Percentiles rank a stretch among this genome's conserved stretches.
phyloP scores from a whole-genome alignment of 2,113 vertebrate species.

The Romanogobio albipinnatus region DNA sequence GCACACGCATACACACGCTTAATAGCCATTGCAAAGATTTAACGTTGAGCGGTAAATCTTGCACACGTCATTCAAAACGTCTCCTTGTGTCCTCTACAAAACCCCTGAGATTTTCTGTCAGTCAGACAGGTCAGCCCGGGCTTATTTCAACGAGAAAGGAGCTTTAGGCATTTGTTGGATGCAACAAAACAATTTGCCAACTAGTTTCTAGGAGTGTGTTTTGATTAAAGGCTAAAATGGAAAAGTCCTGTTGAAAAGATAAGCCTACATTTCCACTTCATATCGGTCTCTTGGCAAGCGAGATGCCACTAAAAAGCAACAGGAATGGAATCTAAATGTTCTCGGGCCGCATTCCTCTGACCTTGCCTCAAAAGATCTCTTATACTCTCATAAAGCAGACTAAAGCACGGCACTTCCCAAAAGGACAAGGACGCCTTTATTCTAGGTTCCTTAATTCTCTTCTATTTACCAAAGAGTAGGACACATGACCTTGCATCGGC shows the following conservation, averaged over 20 bases:
- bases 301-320: constrained; percentile 65
- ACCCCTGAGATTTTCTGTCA: constrained; percentile 63
- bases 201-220: background rate
- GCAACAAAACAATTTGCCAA: background rate
- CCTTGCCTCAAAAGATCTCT: constrained; percentile 72
- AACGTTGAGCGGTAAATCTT: constrained; percentile 4
- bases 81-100: constrained; percentile 49
- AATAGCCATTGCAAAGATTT: constrained; percentile 5
- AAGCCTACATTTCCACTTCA: constrained; percentile 64
- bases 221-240: constrained; percentile 19
- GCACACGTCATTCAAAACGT: constrained; percentile 54
- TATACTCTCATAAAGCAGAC: constrained; percentile 54
- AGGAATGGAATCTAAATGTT: constrained; percentile 69
- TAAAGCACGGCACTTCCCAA: constrained; percentile 37
- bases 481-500: constrained; percentile 28
- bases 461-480: constrained; percentile 30
- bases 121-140: constrained; percentile 68
- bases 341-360: constrained; percentile 72
- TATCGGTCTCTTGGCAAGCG: constrained; percentile 64
- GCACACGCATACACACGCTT: background rate
- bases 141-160: constrained; percentile 65
- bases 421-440: constrained; percentile 62
- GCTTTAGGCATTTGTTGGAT: constrained; percentile 13
- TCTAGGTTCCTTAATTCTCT: constrained; percentile 36
- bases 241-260: constrained; percentile 31